Base-by-base conservation (phyloP, 2,797 vertebrate species). In the Sarcophilus harrisii region DNA sequence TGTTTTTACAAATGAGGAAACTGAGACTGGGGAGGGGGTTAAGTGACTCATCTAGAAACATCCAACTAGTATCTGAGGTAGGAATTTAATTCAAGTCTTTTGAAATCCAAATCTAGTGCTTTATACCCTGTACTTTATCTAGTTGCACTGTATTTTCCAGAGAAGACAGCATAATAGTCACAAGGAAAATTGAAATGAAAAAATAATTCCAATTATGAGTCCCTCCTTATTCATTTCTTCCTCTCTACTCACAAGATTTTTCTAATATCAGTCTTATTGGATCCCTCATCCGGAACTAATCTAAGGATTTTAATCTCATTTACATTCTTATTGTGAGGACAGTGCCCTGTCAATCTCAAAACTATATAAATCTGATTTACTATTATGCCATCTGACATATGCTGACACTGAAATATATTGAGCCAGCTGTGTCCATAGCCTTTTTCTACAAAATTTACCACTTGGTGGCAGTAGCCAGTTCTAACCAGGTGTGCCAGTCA, bases 391-490 rank as follows among this genome's bases (percentile, higher is more conserved):
- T 89, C 3, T 81, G 81, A 2, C 1, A 24, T 13, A 2, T n/a
- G 29, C 5, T 0, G 30, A 94, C 5, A 12, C 92, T 62, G 18
- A 28, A 28, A 66, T 4, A 6, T 55, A 81, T 16, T 0, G 9
- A 30, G 81, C n/a, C 21, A 3, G 5, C 1, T 0, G 0, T 0
- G 13, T 49, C 38, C 30, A 0, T 12, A 2, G 5, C 27, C 27
- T 89, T 0, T 0, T 73, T 52, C 11, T 95, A 62, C 62, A 94
- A n/a, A 30, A 21, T 58, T 57, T n/a, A 90, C 96, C 97, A 96
- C 96, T 95, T 92, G 97, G 97, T 93, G 97, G 96, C 97, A 95
- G 97, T 55, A 52, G 91, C 93, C 18, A 1, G 81, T 95, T 94
- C 66, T 90, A 92, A 59, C 54, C 89, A 58, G 94, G 32, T 57